Conservation (phyloP, 2,888 invertebrate species). For the Andrena flavipes region DNA sequence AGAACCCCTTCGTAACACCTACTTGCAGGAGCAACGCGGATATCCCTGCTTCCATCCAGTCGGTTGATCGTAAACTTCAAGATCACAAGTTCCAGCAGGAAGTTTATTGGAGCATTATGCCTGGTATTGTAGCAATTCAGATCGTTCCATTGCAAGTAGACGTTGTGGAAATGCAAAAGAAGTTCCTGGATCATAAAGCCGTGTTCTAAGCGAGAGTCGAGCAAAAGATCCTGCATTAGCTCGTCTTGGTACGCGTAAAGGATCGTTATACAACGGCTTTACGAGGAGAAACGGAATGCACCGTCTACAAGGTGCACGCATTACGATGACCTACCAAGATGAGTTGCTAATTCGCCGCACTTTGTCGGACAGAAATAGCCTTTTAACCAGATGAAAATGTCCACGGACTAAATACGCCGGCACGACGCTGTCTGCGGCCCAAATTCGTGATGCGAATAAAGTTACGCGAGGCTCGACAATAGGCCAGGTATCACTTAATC, state of each 20-base stretch:
- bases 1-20: no score
- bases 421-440: constrained; percentile 28
- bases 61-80: not conserved
- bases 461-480: not conserved
- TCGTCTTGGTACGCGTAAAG: constrained; percentile 17
- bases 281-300: constrained; percentile 44
- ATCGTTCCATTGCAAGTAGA: no score
- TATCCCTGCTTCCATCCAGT: no score
- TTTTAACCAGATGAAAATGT: constrained; percentile 45
- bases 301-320: constrained; percentile 24
- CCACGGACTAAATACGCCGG: constrained; percentile 37
- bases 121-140: not conserved
- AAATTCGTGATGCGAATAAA: constrained; percentile 34
- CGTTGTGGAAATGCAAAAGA: not conserved
- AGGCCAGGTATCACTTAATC: not conserved
- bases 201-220: not conserved
- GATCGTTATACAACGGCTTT: constrained; percentile 29
- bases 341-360: constrained; percentile 43
- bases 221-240: constrained; percentile 12
- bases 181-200: not conserved
- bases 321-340: constrained; percentile 46
- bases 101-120: not conserved
- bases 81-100: not conserved
- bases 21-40: no score
- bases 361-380: constrained; percentile 39